Evolutionary conservation across 2,113 vertebrate species (phyloP).

Genomic region (Athene noctua): DNA sequence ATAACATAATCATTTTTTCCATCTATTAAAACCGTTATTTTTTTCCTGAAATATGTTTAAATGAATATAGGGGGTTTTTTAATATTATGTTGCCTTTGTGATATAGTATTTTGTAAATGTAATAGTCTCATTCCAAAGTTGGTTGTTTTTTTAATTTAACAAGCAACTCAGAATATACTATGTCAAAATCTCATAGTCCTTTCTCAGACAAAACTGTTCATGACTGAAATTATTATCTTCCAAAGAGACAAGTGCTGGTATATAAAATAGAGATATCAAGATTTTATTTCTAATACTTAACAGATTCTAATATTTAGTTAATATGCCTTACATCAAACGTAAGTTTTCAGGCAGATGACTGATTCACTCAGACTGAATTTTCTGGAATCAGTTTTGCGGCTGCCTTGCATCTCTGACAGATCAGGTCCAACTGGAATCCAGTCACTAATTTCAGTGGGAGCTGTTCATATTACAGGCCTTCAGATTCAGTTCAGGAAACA

Average conservation of each 20-base stretch:
- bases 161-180: background rate
- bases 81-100: background rate
- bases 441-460: background rate
- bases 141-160: background rate
- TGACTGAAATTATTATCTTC: background rate
- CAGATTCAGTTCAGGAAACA: background rate
- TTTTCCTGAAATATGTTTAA: background rate
- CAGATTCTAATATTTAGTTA: background rate
- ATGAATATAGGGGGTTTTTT: fast-evolving
- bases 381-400: background rate
- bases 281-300: background rate
- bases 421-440: background rate
- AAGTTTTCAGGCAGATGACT: background rate
- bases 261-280: background rate
- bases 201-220: background rate
- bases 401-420: background rate
- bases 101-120: background rate
- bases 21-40: background rate
- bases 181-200: background rate
- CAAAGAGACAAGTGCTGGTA: background rate
- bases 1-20: background rate
- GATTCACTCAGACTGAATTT: background rate
- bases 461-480: background rate
- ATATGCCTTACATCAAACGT: background rate
- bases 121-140: background rate